Base-by-base conservation (phyloP, 2,797 vertebrate species). In the Podarcis lilfordi region DNA sequence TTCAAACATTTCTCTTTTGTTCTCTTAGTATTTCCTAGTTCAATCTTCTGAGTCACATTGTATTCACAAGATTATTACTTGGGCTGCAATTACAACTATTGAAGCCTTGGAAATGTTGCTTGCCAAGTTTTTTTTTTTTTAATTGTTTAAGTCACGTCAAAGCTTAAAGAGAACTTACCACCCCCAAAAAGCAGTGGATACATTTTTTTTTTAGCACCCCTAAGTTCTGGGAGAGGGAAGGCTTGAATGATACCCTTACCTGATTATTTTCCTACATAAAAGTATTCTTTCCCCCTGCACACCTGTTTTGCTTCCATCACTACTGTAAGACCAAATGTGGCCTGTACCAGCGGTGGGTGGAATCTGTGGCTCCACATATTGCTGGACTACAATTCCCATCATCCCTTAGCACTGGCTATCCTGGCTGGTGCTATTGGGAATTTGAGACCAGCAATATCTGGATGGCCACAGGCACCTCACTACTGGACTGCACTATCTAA, bases 61-160 rank as follows among this genome's bases (percentile, higher is more conserved):
- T 82, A 75, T 71, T 88, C 86, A 80, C 59, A 83, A 81, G n/a
- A 8, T 88, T 80, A 77, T 86, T 72, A 4, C 79, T 85, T 7
- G 25, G 72, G 32, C 45, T 72, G 89, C 84, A 86, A 37, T 86
- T 88, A 93, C 89, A 93, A 81, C 32, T 0, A 2, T 88, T 92
- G 90, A 68, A 91, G 82, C 76, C 40, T 89, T 86, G 91, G 85
- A 88, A 91, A 87, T 90, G 68, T 77, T 87, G 88, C 89, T 92
- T 88, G 88, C 79, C 80, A 80, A 88, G 83, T 11, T 72, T 80
- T 79, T 80, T 32, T 32, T 80, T 72, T 55, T 25, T 6, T 71
- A 50, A 80, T 55, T 55, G 50, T 55, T 55, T 55, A 55, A 78
- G 88, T 83, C 21, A 5, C 4, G 5, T 59, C 29, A 3, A 80